A percentile compares a stretch with the other conserved stretches of the same genome.
Conservation (phyloP, 2,888 invertebrate species). For the Megastigmus dorsalis region DNA sequence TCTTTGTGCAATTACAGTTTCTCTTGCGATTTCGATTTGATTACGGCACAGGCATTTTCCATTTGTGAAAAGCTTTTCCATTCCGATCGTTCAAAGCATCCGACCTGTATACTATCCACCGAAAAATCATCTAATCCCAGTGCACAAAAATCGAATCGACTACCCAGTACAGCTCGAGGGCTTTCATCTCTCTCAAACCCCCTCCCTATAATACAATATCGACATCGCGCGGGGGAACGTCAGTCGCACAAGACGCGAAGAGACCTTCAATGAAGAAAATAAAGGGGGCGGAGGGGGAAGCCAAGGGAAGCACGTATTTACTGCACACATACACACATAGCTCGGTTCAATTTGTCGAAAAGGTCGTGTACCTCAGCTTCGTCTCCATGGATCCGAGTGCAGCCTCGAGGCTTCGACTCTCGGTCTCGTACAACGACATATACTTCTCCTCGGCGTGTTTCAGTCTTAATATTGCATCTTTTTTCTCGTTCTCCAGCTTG, state of each 20-base stretch:
- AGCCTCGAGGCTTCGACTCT: conserved; percentile 37
- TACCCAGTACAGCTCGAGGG: neutral
- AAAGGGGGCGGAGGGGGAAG: no score
- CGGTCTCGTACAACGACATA: conserved; percentile 39
- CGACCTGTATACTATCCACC: neutral
- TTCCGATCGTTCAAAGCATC: neutral
- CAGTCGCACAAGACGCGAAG: neutral
- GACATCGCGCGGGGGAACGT: neutral
- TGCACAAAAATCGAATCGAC: neutral
- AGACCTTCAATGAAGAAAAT: neutral
- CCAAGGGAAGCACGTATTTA: no score
- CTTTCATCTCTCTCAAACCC: neutral
- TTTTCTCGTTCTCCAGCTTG: conserved; percentile 26
- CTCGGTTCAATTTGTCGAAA: no score
- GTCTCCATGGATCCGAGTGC: conserved; percentile 36
- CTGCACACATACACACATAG: neutral
- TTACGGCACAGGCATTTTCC: no score
- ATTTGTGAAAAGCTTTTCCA: no score
- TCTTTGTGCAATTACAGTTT: neutral
- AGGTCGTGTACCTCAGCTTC: conserved; percentile 48
- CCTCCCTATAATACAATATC: no score
- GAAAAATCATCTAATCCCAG: neutral
- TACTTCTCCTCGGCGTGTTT: conserved; percentile 39
- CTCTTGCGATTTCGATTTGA: no score
- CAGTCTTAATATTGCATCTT: conserved; percentile 28